Evolutionary conservation across 2,113 vertebrate genomes (phyloP), one percentile per base, ranked within the genome.

Genomic region (Lophius piscatorius): DNA sequence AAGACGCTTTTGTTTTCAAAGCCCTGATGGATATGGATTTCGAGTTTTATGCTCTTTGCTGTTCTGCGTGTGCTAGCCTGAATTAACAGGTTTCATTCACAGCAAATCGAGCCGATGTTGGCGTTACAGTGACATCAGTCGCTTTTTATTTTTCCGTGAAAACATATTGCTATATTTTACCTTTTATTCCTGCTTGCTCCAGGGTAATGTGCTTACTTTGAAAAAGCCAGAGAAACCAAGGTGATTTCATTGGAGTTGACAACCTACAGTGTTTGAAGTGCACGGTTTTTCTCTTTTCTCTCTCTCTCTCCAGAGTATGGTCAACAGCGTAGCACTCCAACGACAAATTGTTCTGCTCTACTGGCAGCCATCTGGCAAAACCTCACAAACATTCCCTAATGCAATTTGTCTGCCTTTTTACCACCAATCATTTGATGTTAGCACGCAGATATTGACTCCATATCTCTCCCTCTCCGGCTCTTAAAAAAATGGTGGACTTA

Each of bases 351-450:
- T 87, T 80, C 67, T 81, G 74, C 72, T 72, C 69, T 72, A 72
- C 70, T 69, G 63, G 66, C 67, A 76, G 78, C 85, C 85, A 85
- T 85, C 80, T 86, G 87, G 76, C 75, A 74, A 50, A 76, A 68
- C 55, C 63, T 82, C 62, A 79, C 76, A 81, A 77, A 72, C 67
- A 72, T 58, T 51, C 71, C 68, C 66, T 79, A 80, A 85, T 78
- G 70, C 61, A 84, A 63, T 81, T 84, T 70, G 63, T 4, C 48
- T 48, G 52, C 23, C 50, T 69, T 61, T 76, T 75, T 68, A 55
- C 46, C 6, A 10, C 28, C 45, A 73, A 44, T 73, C 70, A 74
- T 78, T 80, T 84, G 49, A 80, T 77, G 79, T 74, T 57, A 65
- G 47, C 60, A 45, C 46, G 50, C 39, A 20, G 66, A 16, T 41